These are phyloP conservation scores for Columbina picui DNA, from an alignment of 2,113 vertebrate genomes.

Conservation along the genomic window DNA sequence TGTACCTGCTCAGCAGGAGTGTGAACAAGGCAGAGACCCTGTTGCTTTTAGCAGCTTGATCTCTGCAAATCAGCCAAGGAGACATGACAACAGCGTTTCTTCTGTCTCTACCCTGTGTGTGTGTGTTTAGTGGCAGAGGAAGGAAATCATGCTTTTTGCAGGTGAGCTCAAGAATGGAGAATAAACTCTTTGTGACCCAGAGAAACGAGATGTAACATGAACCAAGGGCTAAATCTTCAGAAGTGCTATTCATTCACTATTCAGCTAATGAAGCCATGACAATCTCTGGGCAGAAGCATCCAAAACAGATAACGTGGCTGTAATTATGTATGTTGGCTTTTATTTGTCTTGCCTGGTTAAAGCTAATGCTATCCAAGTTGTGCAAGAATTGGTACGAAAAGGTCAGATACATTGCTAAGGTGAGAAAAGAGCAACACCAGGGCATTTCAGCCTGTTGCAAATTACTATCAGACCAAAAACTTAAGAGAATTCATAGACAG, in stretches of 20 bases:
- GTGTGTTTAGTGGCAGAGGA: background rate
- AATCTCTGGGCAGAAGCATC: background rate
- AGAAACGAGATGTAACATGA: slow-evolving; percentile 21
- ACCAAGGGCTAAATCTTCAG: slow-evolving; percentile 26
- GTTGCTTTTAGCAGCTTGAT: background rate
- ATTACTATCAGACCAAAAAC: background rate
- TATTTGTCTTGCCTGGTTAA: background rate
- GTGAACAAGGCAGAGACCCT: background rate
- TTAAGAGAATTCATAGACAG: background rate
- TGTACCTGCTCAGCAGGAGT: slow-evolving; percentile 29
- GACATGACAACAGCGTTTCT: background rate
- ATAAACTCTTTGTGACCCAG: background rate
- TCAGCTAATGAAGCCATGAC: background rate
- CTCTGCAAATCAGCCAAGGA: background rate
- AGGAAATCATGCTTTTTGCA: background rate
- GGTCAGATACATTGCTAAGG: background rate
- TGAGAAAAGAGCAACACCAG: background rate
- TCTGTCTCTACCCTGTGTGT: background rate
- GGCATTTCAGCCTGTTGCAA: background rate
- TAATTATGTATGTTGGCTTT: background rate
- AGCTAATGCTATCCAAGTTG: background rate
- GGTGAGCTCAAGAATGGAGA: background rate
- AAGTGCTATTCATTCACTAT: background rate
- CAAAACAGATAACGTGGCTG: background rate
- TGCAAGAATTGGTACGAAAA: background rate